phyloP scores from a whole-genome alignment of 2,113 vertebrate species.

The Syngnathus scovelli region DNA sequence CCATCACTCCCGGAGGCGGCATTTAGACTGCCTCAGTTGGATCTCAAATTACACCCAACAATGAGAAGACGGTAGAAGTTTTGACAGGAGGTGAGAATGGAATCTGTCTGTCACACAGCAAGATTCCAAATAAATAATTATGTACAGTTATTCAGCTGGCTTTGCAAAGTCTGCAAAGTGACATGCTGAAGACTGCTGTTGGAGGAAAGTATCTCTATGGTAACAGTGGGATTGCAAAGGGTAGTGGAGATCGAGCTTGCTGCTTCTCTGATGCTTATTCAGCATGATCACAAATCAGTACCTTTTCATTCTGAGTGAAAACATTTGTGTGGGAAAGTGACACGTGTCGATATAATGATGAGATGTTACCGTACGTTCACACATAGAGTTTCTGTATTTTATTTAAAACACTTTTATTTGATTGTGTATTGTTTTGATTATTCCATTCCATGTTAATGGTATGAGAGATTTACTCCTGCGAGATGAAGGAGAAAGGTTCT shows the following conservation, averaged over 20 bases:
- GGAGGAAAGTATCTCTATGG: conserved; percentile 68
- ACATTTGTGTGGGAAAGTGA: not conserved
- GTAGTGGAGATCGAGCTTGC: conserved; percentile 35
- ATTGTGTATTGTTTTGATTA: not conserved
- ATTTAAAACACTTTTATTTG: not conserved
- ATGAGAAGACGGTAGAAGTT: conserved; percentile 31
- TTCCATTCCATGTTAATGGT: not conserved
- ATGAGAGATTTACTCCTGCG: not conserved
- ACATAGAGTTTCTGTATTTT: not conserved
- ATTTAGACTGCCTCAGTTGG: conserved; percentile 14
- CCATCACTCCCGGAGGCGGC: conserved; percentile 20
- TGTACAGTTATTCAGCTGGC: not conserved
- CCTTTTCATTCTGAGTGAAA: conserved; percentile 20
- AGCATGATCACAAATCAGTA: conserved; percentile 33
- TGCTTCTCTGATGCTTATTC: conserved; percentile 31
- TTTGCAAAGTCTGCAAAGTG: conserved; percentile 42
- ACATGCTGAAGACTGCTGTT: conserved; percentile 43
- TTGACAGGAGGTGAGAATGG: conserved; percentile 35
- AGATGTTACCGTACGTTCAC: not conserved
- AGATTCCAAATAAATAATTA: not conserved
- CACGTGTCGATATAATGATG: not conserved
- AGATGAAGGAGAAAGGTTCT: conserved; percentile 19
- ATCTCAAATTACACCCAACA: not conserved
- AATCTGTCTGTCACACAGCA: not conserved
- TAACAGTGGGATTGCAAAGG: conserved; percentile 61